These are phyloP conservation scores for Drosophila bocqueti DNA, from an alignment of 1,140 invertebrate genomes.

Conservation along the genomic window DNA sequence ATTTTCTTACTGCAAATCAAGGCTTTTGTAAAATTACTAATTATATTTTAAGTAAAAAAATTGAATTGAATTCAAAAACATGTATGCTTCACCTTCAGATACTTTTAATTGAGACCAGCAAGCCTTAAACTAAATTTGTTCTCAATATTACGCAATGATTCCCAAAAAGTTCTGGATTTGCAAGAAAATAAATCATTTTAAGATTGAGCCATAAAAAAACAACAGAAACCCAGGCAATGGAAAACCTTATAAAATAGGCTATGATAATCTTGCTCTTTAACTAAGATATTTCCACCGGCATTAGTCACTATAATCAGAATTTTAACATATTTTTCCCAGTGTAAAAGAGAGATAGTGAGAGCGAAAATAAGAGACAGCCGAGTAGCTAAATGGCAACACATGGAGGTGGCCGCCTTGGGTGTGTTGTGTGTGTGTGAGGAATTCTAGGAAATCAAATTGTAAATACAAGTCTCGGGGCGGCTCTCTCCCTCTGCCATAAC, in stretches of 20 bases:
- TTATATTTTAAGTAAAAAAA: too few relatives aligned
- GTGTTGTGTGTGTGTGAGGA: conserved; percentile 27
- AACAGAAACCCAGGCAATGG: too few relatives aligned
- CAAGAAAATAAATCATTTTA: neutral
- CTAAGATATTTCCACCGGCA: neutral
- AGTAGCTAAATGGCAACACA: conserved; percentile 27
- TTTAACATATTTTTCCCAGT: neutral
- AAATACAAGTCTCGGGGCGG: conserved; percentile 54
- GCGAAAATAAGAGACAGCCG: conserved; percentile 23
- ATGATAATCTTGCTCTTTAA: neutral
- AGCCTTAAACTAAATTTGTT: too few relatives aligned
- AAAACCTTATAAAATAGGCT: too few relatives aligned
- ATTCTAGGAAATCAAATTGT: conserved; percentile 73
- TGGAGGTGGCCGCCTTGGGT: conserved; percentile 38
- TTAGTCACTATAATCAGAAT: neutral
- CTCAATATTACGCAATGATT: too few relatives aligned
- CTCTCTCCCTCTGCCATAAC: conserved; percentile 42
- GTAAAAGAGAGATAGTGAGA: conserved; percentile 21
- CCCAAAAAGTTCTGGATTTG: too few relatives aligned
- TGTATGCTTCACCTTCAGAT: too few relatives aligned
- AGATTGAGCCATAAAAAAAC: too few relatives aligned
- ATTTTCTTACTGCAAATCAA: too few relatives aligned
- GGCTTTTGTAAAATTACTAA: too few relatives aligned
- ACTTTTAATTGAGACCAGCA: too few relatives aligned
- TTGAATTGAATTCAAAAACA: too few relatives aligned